Evolutionary conservation across 1,140 invertebrate species (phyloP).

Genomic region (Danaus plexippus): DNA sequence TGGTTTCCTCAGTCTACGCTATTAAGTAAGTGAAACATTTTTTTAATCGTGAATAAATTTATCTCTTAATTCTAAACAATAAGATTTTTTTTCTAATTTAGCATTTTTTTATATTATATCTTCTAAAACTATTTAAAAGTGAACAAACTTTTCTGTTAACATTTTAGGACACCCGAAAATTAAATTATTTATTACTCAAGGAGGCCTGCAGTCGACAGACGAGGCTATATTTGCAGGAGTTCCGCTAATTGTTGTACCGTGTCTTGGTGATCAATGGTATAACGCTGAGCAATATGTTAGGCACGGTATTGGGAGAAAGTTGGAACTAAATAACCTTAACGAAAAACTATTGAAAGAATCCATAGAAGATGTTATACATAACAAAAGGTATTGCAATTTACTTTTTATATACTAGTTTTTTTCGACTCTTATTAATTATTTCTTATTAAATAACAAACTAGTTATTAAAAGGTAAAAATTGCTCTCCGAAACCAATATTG

Average conservation of each 20-base stretch:
- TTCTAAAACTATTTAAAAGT: not conserved
- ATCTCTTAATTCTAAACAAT: slow-evolving; percentile 1
- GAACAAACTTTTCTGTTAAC: slow-evolving; percentile 8
- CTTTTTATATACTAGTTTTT: not conserved
- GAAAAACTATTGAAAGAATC: slow-evolving; percentile 59
- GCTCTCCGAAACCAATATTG: too few relatives aligned
- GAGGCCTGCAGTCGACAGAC: slow-evolving; percentile 17
- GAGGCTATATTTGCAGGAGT: slow-evolving; percentile 16
- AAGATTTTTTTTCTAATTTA: not conserved
- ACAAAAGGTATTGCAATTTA: slow-evolving; percentile 4
- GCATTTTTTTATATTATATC: not conserved
- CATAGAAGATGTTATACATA: slow-evolving; percentile 5
- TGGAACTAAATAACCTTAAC: slow-evolving; percentile 33
- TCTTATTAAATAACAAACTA: not conserved
- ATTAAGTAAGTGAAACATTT: slow-evolving; percentile 16
- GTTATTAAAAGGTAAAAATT: not conserved
- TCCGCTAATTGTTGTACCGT: slow-evolving; percentile 24
- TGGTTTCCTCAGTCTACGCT: slow-evolving; percentile 52
- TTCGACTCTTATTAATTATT: not conserved
- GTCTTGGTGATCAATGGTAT: slow-evolving; percentile 29
- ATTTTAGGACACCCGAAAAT: slow-evolving; percentile 20
- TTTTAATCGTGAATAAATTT: slow-evolving; percentile 1
- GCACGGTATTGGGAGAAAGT: slow-evolving; percentile 9
- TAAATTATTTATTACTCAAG: slow-evolving; percentile 22
- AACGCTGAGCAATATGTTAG: slow-evolving; percentile 12